Conservation (phyloP, 2,797 vertebrate species). For the Tenualosa thibaudeaui region DNA sequence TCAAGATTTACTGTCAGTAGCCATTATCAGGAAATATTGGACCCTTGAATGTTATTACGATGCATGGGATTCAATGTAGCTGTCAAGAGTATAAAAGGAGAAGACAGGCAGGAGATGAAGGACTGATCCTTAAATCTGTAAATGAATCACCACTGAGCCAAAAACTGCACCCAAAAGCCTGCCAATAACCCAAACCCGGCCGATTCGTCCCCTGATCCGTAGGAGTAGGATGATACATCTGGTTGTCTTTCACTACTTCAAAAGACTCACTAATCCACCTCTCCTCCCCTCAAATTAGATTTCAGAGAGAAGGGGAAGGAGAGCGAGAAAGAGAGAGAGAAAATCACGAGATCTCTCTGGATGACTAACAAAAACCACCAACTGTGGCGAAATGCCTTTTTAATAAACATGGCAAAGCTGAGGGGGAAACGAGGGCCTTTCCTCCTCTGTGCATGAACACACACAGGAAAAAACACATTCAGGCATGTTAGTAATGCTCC, state of each 20-base stretch:
- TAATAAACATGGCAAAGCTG: constrained; percentile 17
- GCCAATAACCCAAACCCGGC: not conserved
- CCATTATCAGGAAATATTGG: no score
- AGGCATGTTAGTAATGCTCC: not conserved
- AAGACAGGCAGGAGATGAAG: no score
- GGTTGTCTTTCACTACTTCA: not conserved
- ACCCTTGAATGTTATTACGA: no score
- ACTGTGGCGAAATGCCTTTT: constrained; percentile 33
- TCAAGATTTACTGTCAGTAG: no score
- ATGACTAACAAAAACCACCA: constrained; percentile 37
- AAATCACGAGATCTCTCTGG: constrained; percentile 58
- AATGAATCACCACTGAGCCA: not conserved
- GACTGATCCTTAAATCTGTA: not conserved
- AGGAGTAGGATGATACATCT: not conserved
- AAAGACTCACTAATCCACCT: constrained; percentile 8
- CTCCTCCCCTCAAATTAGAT: constrained; percentile 22
- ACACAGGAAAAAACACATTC: not conserved
- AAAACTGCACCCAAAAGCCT: not conserved
- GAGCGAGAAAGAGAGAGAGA: constrained; percentile 24
- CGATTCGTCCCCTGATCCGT: not conserved
- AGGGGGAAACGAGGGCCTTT: not conserved
- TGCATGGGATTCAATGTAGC: no score
- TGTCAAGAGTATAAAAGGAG: no score
- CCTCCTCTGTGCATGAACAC: not conserved
- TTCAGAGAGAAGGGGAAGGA: not conserved